Conservation (phyloP, 1,140 invertebrate genomes). For the Brachionus paranguensis region DNA sequence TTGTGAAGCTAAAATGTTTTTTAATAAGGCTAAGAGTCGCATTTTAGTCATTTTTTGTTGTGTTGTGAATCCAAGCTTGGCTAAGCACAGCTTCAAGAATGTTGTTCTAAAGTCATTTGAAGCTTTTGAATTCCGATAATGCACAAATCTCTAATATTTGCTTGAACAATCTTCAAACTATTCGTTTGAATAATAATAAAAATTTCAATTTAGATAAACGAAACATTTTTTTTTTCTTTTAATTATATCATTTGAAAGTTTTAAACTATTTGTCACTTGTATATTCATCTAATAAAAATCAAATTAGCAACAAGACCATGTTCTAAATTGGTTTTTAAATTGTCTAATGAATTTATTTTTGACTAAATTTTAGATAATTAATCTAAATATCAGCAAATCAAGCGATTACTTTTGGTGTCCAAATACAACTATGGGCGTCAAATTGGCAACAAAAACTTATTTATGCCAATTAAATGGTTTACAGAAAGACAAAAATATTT, state of each 20-base stretch:
- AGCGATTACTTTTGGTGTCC: not conserved
- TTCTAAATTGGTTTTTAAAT: not conserved
- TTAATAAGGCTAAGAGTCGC: slow-evolving; percentile 37
- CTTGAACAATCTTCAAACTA: not conserved
- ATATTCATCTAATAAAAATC: not conserved
- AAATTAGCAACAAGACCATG: not conserved
- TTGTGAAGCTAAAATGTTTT: slow-evolving; percentile 19
- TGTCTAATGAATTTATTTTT: not conserved
- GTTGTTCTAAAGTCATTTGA: not conserved
- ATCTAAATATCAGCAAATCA: not conserved
- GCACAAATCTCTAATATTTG: not conserved
- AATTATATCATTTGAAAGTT: not conserved
- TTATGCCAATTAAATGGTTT: not conserved
- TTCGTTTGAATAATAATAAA: not conserved
- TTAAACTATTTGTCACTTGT: not conserved
- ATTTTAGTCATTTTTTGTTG: not conserved
- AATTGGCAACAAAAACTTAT: not conserved
- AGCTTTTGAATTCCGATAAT: not conserved
- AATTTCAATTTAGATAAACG: not conserved
- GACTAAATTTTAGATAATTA: not conserved
- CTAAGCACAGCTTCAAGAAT: not conserved
- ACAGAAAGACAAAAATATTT: not conserved
- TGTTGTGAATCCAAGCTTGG: not conserved
- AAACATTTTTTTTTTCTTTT: not conserved
- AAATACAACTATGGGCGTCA: not conserved